Percentiles rank a stretch among this genome's conserved stretches.
Conservation (phyloP, 2,888 invertebrate genomes). For the Megaustenia siamemsis region DNA sequence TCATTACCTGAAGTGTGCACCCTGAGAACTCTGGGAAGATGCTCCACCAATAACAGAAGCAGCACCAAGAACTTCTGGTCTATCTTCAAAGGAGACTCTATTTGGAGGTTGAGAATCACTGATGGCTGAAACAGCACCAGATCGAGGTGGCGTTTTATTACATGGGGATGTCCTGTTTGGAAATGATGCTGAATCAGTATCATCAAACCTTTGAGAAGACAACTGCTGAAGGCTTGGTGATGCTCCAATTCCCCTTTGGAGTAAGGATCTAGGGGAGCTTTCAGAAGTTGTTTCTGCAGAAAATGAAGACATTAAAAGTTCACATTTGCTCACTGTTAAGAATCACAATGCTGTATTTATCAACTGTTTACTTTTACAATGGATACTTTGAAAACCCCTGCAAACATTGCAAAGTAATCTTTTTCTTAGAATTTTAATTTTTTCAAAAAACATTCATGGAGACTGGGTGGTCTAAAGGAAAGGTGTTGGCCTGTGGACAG, state of each 20-base stretch:
- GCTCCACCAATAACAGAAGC: neutral
- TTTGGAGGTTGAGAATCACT: neutral
- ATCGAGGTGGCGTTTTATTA: slow-evolving; percentile 10
- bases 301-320: neutral
- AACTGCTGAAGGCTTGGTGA: slow-evolving; percentile 30
- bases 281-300: neutral
- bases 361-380: too few relatives aligned
- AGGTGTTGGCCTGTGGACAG: too few relatives aligned
- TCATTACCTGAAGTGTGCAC: neutral
- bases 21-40: neutral
- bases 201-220: neutral
- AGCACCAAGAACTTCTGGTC: slow-evolving; percentile 13
- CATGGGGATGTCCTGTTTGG: neutral
- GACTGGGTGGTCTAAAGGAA: too few relatives aligned
- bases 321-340: too few relatives aligned
- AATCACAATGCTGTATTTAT: too few relatives aligned
- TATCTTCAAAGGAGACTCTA: slow-evolving; percentile 12
- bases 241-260: slow-evolving; percentile 3
- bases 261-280: neutral
- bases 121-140: neutral
- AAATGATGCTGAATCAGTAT: neutral
- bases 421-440: too few relatives aligned
- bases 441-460: too few relatives aligned
- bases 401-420: too few relatives aligned
- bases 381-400: too few relatives aligned